These are phyloP conservation scores for Agelas oroides DNA, from an alignment of 37 sponge, comb jelly and placozoan species.

Conservation along the genomic window DNA sequence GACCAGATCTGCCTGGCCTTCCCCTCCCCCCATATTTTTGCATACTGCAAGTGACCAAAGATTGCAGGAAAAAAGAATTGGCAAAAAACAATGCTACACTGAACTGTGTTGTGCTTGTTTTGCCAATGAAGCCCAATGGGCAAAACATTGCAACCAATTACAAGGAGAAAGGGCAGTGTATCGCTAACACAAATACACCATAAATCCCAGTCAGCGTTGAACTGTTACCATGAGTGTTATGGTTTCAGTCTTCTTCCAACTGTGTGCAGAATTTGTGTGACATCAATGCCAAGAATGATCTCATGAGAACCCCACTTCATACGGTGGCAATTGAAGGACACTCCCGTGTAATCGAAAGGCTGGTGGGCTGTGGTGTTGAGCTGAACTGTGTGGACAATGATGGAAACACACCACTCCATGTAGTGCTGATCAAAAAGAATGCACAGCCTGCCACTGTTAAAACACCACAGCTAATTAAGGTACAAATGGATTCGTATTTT, in stretches of 20 bases:
- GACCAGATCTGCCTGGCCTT: too few relatives aligned
- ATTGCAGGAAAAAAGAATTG: too few relatives aligned
- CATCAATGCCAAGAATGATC: constrained; percentile 13
- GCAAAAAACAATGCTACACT: not conserved
- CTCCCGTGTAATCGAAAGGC: constrained; percentile 47
- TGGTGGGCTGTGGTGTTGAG: constrained; percentile 64
- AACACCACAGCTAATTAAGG: constrained; percentile 24
- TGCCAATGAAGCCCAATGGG: too few relatives aligned
- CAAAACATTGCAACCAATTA: too few relatives aligned
- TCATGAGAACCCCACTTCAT: constrained; percentile 53
- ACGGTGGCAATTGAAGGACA: constrained; percentile 49
- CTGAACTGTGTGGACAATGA: constrained; percentile 45
- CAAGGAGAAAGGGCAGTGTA: too few relatives aligned
- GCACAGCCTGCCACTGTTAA: not conserved
- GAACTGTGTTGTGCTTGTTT: too few relatives aligned
- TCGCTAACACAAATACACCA: too few relatives aligned
- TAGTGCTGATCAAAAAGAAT: constrained; percentile 45
- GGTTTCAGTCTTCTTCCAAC: not conserved
- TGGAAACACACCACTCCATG: constrained; percentile 62
- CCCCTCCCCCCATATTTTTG: too few relatives aligned
- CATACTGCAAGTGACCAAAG: too few relatives aligned
- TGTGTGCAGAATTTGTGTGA: constrained; percentile 7
- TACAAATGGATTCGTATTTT: too few relatives aligned
- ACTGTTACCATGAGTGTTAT: too few relatives aligned
- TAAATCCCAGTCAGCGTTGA: too few relatives aligned